Evolutionary conservation across 2,113 vertebrate species (phyloP).

Genomic region (Entelurus aequoreus): DNA sequence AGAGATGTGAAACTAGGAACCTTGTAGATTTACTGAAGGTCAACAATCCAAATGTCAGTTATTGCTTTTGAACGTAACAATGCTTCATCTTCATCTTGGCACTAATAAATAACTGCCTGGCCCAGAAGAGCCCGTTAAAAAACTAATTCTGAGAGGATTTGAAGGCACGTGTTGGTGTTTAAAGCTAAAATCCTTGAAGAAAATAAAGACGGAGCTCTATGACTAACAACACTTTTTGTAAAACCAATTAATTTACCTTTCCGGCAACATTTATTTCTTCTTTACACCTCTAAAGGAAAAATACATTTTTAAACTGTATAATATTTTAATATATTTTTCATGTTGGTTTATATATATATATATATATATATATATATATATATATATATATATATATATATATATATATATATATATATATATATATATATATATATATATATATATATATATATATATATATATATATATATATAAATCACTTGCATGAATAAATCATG

Average conservation of each 20-base stretch:
- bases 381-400: too few species aligned
- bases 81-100: slow-evolving; percentile 13
- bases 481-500: too few species aligned
- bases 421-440: too few species aligned
- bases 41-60: slow-evolving; percentile 41
- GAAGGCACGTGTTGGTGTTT: slow-evolving; percentile 42
- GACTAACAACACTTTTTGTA: slow-evolving; percentile 28
- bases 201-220: slow-evolving; percentile 29
- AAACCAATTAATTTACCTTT: slow-evolving; percentile 27
- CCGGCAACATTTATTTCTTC: slow-evolving; percentile 13
- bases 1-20: not conserved
- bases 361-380: too few species aligned
- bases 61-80: slow-evolving; percentile 28
- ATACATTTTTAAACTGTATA: slow-evolving; percentile 28
- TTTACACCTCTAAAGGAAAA: slow-evolving; percentile 2
- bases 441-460: too few species aligned
- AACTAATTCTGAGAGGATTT: slow-evolving; percentile 48
- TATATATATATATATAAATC: too few species aligned
- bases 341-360: not conserved
- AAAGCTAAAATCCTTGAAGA: slow-evolving; percentile 37
- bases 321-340: slow-evolving; percentile 20
- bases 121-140: slow-evolving; percentile 50
- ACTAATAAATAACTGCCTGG: slow-evolving; percentile 1
- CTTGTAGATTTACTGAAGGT: slow-evolving; percentile 26
- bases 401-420: too few species aligned